These are phyloP conservation scores for Thecophora atra DNA, from an alignment of 2,888 invertebrate species.

Conservation along the genomic window DNA sequence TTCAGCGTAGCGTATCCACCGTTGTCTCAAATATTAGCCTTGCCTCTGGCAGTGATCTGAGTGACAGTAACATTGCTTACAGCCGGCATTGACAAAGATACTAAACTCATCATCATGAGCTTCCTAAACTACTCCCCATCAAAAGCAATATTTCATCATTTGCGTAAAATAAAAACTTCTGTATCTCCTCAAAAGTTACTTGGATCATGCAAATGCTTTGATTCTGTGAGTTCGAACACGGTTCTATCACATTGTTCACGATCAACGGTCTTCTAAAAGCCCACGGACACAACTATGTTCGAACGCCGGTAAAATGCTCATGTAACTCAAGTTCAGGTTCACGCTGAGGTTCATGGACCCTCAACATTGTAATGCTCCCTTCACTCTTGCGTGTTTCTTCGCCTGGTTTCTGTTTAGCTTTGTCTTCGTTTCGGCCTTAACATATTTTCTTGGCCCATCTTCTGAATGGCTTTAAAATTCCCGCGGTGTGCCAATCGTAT, in stretches of 20 bases:
- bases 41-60: slow-evolving; percentile 4
- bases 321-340: too few relatives aligned
- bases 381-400: neutral
- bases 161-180: too few relatives aligned
- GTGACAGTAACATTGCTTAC: slow-evolving; percentile 28
- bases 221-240: neutral
- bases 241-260: too few relatives aligned
- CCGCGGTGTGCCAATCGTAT: neutral
- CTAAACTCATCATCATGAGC: slow-evolving; percentile 38
- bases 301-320: too few relatives aligned
- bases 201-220: too few relatives aligned
- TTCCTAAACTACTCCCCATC: neutral
- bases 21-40: slow-evolving; percentile 8
- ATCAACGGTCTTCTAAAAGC: too few relatives aligned
- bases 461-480: too few relatives aligned
- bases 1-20: slow-evolving; percentile 30
- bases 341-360: too few relatives aligned
- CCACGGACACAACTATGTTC: too few relatives aligned
- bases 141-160: slow-evolving; percentile 4
- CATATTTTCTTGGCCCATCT: neutral
- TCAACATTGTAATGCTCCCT: too few relatives aligned
- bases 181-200: too few relatives aligned
- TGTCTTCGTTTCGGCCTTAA: neutral
- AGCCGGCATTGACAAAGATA: slow-evolving; percentile 1
- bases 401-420: neutral